A percentile compares a stretch with the other conserved stretches of the same genome.
Conservation (phyloP, 2,888 invertebrate species). For the Ornithoptera alexandrae region DNA sequence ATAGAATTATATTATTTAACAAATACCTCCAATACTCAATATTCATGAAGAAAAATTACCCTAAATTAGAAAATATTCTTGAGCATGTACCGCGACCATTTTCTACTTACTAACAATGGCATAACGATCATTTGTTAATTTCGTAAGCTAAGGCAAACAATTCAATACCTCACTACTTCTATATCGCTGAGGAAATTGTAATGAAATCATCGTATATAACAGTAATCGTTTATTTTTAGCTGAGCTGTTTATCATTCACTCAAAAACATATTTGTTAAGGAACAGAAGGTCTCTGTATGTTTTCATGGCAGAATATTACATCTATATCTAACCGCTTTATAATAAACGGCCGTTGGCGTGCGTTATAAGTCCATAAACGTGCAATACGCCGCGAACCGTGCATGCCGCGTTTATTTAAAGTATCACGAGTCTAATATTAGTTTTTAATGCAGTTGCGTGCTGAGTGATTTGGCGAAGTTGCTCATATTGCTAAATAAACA, state of each 20-base stretch:
- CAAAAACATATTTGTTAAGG: neutral
- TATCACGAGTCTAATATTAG: slow-evolving; percentile 25
- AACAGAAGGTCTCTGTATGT: neutral
- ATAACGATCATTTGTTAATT: neutral
- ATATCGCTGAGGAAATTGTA: neutral
- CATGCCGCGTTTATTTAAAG: slow-evolving; percentile 27
- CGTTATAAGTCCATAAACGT: slow-evolving; percentile 26
- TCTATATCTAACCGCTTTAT: slow-evolving; percentile 2
- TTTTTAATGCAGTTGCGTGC: slow-evolving; percentile 64
- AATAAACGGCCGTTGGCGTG: slow-evolving; percentile 6
- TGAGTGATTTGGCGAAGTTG: slow-evolving; percentile 89
- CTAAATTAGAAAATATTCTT: no score
- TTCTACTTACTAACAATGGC: neutral
- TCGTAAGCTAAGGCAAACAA: neutral
- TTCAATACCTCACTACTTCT: neutral
- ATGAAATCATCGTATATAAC: neutral
- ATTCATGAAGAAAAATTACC: neutral
- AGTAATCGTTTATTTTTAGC: neutral
- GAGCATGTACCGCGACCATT: neutral
- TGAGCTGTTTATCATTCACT: neutral
- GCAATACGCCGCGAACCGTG: slow-evolving; percentile 17
- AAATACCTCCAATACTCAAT: neutral
- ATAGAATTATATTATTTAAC: neutral
- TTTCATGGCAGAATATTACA: neutral
- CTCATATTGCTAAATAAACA: slow-evolving; percentile 89